phyloP scores from a whole-genome alignment of 2,113 vertebrate species.

The Zootoca vivipara region DNA sequence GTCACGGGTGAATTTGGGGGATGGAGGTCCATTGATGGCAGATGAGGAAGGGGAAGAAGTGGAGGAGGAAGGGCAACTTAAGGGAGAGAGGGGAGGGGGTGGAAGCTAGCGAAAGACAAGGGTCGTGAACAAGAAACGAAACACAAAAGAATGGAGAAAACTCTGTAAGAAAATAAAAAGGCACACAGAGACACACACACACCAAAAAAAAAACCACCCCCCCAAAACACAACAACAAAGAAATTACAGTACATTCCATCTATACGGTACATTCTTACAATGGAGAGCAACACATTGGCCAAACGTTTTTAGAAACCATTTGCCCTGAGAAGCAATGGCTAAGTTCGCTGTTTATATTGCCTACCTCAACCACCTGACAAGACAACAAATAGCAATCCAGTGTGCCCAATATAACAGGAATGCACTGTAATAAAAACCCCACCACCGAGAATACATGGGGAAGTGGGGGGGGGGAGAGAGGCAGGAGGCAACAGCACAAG shows the following conservation, averaged over 20 bases:
- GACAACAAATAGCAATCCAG: background rate
- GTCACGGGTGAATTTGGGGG: conserved; percentile 90
- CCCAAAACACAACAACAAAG: conserved; percentile 34
- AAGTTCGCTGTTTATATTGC: background rate
- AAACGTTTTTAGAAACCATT: background rate
- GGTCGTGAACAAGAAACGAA: conserved; percentile 44
- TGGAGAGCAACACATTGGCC: background rate
- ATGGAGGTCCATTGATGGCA: conserved; percentile 86
- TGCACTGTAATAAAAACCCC: conserved; percentile 37
- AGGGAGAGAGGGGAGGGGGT: conserved; percentile 64
- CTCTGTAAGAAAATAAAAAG: conserved; percentile 62
- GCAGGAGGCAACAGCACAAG: background rate
- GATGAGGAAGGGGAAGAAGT: conserved; percentile 60
- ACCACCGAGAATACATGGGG: conserved; percentile 37
- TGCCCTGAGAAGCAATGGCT: background rate
- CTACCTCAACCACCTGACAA: background rate
- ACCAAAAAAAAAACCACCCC: conserved; percentile 41
- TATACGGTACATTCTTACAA: background rate
- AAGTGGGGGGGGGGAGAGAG: too few relatives aligned
- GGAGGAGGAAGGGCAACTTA: conserved; percentile 33
- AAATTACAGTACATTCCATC: conserved; percentile 31
- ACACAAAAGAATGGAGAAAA: conserved; percentile 38
- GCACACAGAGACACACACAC: conserved; percentile 33
- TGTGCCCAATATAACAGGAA: conserved; percentile 25
- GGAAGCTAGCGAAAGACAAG: conserved; percentile 74